These are phyloP conservation scores for Tipula lateralis DNA, from an alignment of 2,888 invertebrate genomes.

Conservation along the genomic window DNA sequence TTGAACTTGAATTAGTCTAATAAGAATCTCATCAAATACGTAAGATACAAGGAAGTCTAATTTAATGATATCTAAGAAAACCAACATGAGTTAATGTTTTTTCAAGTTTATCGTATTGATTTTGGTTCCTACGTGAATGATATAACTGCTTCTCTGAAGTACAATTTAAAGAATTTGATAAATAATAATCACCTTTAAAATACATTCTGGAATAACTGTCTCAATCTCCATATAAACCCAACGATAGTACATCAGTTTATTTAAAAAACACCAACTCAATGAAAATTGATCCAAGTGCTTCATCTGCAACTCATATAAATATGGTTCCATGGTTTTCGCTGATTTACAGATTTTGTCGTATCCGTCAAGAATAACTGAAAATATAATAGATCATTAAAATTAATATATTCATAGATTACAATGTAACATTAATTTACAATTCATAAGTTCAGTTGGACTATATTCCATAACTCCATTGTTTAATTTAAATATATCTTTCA, in stretches of 20 bases:
- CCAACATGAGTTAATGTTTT: too few species aligned
- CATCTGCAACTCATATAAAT: constrained; percentile 58
- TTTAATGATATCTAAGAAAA: too few species aligned
- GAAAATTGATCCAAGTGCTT: constrained; percentile 60
- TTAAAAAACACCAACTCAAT: constrained; percentile 63
- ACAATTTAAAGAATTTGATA: too few species aligned
- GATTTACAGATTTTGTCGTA: constrained; percentile 60
- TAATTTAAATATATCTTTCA: constrained; percentile 51
- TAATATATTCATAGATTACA: neutral
- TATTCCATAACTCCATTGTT: constrained; percentile 41
- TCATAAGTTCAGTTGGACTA: constrained; percentile 47
- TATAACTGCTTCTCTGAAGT: too few species aligned
- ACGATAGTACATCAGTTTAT: constrained; percentile 62
- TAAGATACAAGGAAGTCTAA: too few species aligned
- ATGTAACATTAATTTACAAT: constrained; percentile 40
- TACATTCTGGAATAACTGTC: constrained; percentile 54
- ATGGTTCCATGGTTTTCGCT: constrained; percentile 55
- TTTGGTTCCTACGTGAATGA: too few species aligned
- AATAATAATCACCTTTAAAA: constrained; percentile 49
- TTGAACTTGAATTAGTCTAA: too few species aligned
- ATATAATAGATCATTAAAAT: constrained; percentile 29
- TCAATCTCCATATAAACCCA: constrained; percentile 52
- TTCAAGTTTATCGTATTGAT: too few species aligned
- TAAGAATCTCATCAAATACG: too few species aligned
- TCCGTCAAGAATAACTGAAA: constrained; percentile 57